Evolutionary conservation across 2,888 invertebrate species (phyloP).

Genomic region (Acholoe squamosa): DNA sequence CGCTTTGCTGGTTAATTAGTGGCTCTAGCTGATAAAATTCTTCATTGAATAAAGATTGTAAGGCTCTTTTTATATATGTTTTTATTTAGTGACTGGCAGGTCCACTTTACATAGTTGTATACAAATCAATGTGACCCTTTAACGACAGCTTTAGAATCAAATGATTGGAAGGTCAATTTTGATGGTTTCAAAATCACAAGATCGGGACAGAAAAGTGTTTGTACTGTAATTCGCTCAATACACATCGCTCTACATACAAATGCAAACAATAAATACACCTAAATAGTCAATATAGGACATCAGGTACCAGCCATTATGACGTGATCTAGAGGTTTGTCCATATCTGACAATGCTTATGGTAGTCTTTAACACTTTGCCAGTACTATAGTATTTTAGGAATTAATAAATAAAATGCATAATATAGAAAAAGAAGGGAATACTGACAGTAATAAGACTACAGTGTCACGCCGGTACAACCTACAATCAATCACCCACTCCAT

Average conservation of each 20-base stretch:
- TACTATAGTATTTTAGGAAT: neutral
- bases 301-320: conserved; percentile 28
- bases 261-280: conserved; percentile 62
- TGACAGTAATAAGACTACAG: neutral
- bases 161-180: conserved; percentile 41
- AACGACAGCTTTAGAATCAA: conserved; percentile 21
- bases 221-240: neutral
- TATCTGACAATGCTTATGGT: conserved; percentile 34
- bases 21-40: too few relatives aligned
- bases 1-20: too few relatives aligned
- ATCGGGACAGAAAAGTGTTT: conserved; percentile 52
- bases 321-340: conserved; percentile 19
- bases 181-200: conserved; percentile 51
- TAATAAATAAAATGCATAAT: conserved; percentile 1
- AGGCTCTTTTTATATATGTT: conserved; percentile 24
- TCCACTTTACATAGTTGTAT: conserved; percentile 63
- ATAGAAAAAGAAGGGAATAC: neutral
- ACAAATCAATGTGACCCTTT: conserved; percentile 55
- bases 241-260: conserved; percentile 60
- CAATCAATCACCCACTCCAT: neutral
- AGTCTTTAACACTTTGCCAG: conserved; percentile 17
- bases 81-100: conserved; percentile 63
- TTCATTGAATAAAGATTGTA: neutral
- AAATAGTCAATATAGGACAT: conserved; percentile 57
- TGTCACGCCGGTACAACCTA: neutral